phyloP scores from a whole-genome alignment of 2,113 vertebrate genomes.

The Puntigrus tetrazona region DNA sequence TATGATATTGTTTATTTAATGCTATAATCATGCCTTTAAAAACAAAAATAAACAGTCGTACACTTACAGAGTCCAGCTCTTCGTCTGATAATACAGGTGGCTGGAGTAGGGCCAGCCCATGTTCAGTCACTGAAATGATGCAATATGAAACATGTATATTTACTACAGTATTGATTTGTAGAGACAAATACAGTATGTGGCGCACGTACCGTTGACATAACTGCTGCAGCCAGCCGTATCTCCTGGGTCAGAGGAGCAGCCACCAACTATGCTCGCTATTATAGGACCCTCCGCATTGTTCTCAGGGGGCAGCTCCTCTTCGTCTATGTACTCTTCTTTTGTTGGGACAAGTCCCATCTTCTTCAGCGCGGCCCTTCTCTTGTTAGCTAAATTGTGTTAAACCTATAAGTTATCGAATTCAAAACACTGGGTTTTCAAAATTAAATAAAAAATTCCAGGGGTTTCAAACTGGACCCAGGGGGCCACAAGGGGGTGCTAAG shows the following conservation, averaged over 20 bases:
- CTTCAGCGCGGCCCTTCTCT: slow-evolving; percentile 27
- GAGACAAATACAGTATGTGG: not conserved
- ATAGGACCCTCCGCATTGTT: slow-evolving; percentile 38
- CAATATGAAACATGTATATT: not conserved
- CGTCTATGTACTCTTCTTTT: slow-evolving; percentile 20
- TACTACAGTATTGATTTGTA: not conserved
- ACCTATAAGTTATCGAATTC: not conserved
- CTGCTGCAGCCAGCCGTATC: not conserved
- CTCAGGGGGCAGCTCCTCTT: slow-evolving; percentile 39
- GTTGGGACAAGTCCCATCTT: slow-evolving; percentile 8
- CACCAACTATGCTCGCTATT: slow-evolving; percentile 39
- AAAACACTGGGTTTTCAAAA: not conserved
- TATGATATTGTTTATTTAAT: not conserved
- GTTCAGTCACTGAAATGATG: slow-evolving; percentile 12
- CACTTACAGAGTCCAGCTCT: slow-evolving; percentile 28
- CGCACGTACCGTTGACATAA: slow-evolving; percentile 40
- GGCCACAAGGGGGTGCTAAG: slow-evolving; percentile 1
- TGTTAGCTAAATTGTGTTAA: slow-evolving; percentile 14
- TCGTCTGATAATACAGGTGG: not conserved
- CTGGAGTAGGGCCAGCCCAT: not conserved
- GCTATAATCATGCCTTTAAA: not conserved
- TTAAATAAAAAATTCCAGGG: not conserved
- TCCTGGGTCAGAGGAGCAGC: slow-evolving; percentile 38
- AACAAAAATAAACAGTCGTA: not conserved
- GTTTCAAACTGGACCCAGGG: not conserved